These are phyloP conservation scores for Pollenia labialis DNA, from an alignment of 2,888 invertebrate genomes.

Conservation along the genomic window DNA sequence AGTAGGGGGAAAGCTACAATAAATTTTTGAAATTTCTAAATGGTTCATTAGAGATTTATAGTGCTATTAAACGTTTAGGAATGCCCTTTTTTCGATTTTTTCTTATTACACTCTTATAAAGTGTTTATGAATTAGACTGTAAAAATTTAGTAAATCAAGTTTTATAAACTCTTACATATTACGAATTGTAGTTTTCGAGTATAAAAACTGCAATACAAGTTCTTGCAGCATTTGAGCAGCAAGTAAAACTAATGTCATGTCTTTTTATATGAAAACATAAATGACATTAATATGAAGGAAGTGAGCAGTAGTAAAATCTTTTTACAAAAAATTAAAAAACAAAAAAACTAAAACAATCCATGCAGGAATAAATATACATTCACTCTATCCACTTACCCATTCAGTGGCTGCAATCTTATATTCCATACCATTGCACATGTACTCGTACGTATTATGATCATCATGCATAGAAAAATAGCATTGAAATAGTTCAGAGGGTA, in stretches of 20 bases:
- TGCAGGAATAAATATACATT: slow-evolving; percentile 1
- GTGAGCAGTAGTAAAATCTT: slow-evolving; percentile 45
- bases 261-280: slow-evolving; percentile 64
- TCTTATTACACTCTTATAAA: too few species aligned
- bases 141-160: too few species aligned
- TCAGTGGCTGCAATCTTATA: not conserved
- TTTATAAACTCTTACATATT: not conserved
- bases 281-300: slow-evolving; percentile 69
- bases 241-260: slow-evolving; percentile 69
- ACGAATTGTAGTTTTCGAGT: not conserved
- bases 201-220: not conserved
- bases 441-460: slow-evolving; percentile 4
- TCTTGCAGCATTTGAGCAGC: not conserved
- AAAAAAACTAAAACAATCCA: slow-evolving; percentile 22
- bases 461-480: not conserved
- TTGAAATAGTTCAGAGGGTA: not conserved
- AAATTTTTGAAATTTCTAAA: too few species aligned
- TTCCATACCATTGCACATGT: not conserved
- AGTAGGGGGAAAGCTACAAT: too few species aligned
- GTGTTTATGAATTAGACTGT: too few species aligned
- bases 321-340: not conserved
- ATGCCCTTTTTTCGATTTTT: too few species aligned
- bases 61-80: too few species aligned
- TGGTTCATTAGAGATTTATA: too few species aligned
- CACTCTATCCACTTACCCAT: not conserved